Base-by-base conservation (phyloP, 2,797 vertebrate genomes). In the Acipenser ruthenus region DNA sequence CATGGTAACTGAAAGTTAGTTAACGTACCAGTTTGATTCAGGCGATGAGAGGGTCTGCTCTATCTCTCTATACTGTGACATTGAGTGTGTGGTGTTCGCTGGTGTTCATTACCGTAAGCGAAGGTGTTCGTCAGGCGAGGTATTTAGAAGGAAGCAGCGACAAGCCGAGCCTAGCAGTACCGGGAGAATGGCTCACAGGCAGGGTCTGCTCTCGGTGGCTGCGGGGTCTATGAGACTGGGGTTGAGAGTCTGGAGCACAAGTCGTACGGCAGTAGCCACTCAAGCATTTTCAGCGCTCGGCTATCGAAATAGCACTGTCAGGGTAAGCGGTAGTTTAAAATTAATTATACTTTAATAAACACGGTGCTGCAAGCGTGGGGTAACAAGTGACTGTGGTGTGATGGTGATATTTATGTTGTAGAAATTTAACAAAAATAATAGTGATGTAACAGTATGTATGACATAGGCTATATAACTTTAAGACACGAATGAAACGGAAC, bases 171-270 rank as follows among this genome's bases (percentile, higher is more conserved):
- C 6, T 2, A 50, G 53, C 8, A 61, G 67, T 23, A 6, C 48
- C 18, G 62, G 66, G 72, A 83, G 73, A 6, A 87, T 87, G 13
- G 50, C 58, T 6, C 65, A 23, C 6, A 58, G 53, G 18, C 82
- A 86, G 76, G 78, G 70, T 23, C 60, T 82, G 1, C 47, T 84
- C 7, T 77, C 66, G 23, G 11, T 66, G 6, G 59, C 67, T 51
- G 61, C 70, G 8, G 71, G 73, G 3, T 70, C 72, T 1, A 64
- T 82, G 60, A 73, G 77, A 69, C 75, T 70, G 72, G 76, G 79
- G 6, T 50, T 72, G 5, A 50, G 76, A 59, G 61, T 63, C 1
- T 80, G 79, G 75, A 75, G 70, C 12, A 72, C 71, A 69, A 60
- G 75, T 11, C 60, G 74, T 0, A 65, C 70, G 6, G 67, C 66